Evolutionary conservation across 2,113 vertebrate species (phyloP).

Genomic region (Diadophis punctatus): DNA sequence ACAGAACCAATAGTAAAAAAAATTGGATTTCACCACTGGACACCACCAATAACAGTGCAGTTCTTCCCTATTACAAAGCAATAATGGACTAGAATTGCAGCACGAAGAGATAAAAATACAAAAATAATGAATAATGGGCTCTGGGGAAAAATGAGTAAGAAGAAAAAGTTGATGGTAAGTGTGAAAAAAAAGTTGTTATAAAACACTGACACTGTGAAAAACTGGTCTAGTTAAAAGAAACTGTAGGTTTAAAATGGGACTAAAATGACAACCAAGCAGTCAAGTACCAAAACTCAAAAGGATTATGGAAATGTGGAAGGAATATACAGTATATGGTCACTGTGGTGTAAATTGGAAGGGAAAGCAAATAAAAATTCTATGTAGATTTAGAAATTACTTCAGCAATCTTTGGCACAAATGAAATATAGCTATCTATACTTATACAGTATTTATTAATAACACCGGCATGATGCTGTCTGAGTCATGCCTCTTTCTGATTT

Average conservation of each 20-base stretch:
- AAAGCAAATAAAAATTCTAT: not conserved
- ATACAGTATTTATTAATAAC: not conserved
- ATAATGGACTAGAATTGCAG: not conserved
- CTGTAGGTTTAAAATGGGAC: not conserved
- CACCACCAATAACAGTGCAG: not conserved
- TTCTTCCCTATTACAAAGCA: not conserved
- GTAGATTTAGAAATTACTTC: not conserved
- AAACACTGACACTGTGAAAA: not conserved
- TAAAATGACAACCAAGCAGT: not conserved
- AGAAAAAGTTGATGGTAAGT: not conserved
- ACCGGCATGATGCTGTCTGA: not conserved
- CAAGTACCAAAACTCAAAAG: not conserved
- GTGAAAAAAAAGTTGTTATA: not conserved
- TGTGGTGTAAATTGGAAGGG: not conserved
- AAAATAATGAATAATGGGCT: not conserved
- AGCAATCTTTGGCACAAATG: not conserved
- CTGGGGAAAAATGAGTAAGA: not conserved
- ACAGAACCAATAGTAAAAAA: no score
- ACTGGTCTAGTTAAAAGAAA: not conserved
- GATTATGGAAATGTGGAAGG: not conserved
- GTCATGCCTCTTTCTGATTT: not conserved
- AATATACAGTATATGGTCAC: not conserved
- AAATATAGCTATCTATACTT: not conserved
- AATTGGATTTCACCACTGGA: no score
- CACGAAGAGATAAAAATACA: not conserved